Percentiles rank a stretch among this genome's conserved stretches.
Conservation (phyloP, 1,140 invertebrate genomes). For the Calosoma granatense region DNA sequence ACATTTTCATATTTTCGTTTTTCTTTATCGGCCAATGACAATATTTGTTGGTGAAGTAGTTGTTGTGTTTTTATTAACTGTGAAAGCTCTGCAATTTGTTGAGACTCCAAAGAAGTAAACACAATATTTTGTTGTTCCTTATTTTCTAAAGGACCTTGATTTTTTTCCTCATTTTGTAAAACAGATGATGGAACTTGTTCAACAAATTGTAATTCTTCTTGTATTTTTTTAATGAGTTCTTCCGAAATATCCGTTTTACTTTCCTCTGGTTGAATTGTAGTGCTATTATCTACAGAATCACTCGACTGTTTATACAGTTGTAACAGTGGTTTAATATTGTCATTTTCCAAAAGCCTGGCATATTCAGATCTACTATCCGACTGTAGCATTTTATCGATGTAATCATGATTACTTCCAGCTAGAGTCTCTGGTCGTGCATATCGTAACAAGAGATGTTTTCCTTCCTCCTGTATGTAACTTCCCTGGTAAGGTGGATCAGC, state of each 20-base stretch:
- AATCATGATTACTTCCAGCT: constrained; percentile 17
- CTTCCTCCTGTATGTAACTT: background rate
- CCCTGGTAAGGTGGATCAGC: constrained; percentile 26
- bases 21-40: background rate
- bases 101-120: background rate
- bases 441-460: background rate
- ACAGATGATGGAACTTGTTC: background rate
- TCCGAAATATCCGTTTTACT: background rate
- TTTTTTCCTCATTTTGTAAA: background rate
- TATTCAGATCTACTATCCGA: constrained; percentile 24
- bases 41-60: background rate
- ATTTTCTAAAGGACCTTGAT: background rate
- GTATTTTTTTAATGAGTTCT: no score
- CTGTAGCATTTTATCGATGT: constrained; percentile 22
- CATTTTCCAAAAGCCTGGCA: constrained; percentile 27
- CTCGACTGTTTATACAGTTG: constrained; percentile 23
- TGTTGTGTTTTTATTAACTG: background rate
- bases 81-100: background rate
- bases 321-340: constrained; percentile 28
- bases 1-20: background rate
- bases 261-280: background rate
- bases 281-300: background rate
- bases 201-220: constrained; percentile 1
- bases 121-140: background rate
- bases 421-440: constrained; percentile 12